phyloP scores from a whole-genome alignment of 1,140 invertebrate species.

The Amphibalanus amphitrite region DNA sequence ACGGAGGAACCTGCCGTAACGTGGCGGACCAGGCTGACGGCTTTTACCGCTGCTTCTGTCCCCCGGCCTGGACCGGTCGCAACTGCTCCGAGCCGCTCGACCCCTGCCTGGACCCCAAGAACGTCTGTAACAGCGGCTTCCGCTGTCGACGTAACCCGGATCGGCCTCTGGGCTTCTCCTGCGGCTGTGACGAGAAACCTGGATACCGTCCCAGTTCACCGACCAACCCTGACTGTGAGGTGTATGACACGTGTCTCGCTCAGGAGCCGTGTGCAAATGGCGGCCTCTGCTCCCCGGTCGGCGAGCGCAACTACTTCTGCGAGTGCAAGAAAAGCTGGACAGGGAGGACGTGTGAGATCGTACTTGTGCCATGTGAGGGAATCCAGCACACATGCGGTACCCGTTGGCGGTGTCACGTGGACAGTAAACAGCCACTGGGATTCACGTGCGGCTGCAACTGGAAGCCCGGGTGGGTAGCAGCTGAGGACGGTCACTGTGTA shows the following conservation, averaged over 20 bases:
- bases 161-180: neutral
- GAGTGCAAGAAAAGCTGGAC: neutral
- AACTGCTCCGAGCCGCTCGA: neutral
- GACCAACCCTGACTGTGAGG: neutral
- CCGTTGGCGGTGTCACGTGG: neutral
- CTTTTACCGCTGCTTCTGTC: neutral
- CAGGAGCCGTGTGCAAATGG: slow-evolving; percentile 29
- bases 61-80: neutral
- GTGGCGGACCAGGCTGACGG: neutral
- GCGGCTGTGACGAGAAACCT: neutral
- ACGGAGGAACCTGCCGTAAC: slow-evolving; percentile 21
- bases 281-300: slow-evolving; percentile 27
- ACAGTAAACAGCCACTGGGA: neutral
- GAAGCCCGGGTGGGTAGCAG: neutral
- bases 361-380: neutral
- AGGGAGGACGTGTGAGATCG: neutral
- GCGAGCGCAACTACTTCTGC: neutral
- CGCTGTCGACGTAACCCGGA: neutral
- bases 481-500: neutral
- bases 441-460: neutral
- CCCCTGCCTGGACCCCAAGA: neutral
- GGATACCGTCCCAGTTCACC: neutral
- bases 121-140: neutral
- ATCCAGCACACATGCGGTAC: neutral
- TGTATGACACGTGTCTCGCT: slow-evolving; percentile 6